A percentile compares a stretch with the other conserved stretches of the same genome.
Conservation (phyloP, 2,797 vertebrate species). For the Phoeniculus purpureus region DNA sequence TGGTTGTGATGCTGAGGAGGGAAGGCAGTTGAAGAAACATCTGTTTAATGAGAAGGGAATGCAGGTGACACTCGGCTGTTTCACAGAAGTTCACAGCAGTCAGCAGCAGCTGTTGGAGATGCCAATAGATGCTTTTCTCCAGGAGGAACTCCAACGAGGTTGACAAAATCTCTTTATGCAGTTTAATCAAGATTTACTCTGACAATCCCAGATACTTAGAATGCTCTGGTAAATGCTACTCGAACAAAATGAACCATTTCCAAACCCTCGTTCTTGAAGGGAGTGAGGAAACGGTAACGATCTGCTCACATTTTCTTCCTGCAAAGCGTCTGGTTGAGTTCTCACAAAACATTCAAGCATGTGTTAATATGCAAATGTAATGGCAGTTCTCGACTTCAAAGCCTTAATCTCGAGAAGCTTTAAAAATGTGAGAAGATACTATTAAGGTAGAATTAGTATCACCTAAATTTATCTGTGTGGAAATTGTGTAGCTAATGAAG, state of each 20-base stretch:
- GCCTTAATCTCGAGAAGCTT: background rate
- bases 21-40: background rate
- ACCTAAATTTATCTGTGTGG: background rate
- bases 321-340: background rate
- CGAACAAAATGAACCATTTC: slow-evolving; percentile 20
- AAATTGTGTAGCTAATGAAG: background rate
- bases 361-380: background rate
- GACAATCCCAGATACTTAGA: background rate
- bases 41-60: background rate
- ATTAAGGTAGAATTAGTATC: background rate
- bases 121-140: background rate
- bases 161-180: background rate
- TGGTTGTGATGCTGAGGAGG: background rate
- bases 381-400: background rate
- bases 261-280: background rate
- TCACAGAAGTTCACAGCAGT: background rate
- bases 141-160: background rate
- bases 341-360: background rate
- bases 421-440: background rate
- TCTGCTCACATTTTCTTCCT: background rate
- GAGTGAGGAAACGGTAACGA: background rate
- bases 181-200: background rate
- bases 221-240: background rate
- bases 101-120: background rate
- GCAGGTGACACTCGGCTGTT: background rate